Base-by-base conservation (phyloP, 2,888 invertebrate genomes). In the Ochropleura plecta region DNA sequence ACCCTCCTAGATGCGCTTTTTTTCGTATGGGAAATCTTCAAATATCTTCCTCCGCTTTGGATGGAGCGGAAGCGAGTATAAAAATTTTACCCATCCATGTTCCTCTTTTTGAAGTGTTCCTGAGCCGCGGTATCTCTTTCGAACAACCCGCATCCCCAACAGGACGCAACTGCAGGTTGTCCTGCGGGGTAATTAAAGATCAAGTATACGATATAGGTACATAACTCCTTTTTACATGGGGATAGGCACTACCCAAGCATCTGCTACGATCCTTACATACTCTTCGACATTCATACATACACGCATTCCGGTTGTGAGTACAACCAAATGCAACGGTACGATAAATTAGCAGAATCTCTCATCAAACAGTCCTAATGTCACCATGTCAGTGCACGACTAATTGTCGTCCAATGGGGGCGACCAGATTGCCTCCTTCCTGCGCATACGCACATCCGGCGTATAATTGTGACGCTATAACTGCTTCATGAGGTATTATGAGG, bases 401-500 rank as follows among this genome's bases (percentile, higher is more conserved):
- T 89, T 88, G 87, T 78, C 81, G 71, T 77, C 87, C 88, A 87
- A 91, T 90, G 84, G 85, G 86, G 83, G 72, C 81, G 77, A 76
- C 62, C 71, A 64, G 90, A 92, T 92, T 91, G 90, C 83, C 82
- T 70, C 67, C 90, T 90, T 92, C 92, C 93, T 89, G 92, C 83
- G 70, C 18, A 12, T 60, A 60, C 75, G 75, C 73, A 84, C 86
- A 65, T 86, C 86, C 86, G 86, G 79, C 60, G 63, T 70, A 76
- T 86, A 86, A 88, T 86, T 88, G 76, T 79, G 76, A 68, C 65
- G 78, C 75, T 79, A 74, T 82, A 75, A 85, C 71, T 64, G 55
- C 70, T 63, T 81, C 71, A 71, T 69, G 81, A 74, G 20, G 73
- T 63, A 81, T 85, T 76, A 81, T 65, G 76, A 70, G 59, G 42